Base-by-base conservation (phyloP, 1,140 invertebrate species). In the Drosophila pseudoananassae region DNA sequence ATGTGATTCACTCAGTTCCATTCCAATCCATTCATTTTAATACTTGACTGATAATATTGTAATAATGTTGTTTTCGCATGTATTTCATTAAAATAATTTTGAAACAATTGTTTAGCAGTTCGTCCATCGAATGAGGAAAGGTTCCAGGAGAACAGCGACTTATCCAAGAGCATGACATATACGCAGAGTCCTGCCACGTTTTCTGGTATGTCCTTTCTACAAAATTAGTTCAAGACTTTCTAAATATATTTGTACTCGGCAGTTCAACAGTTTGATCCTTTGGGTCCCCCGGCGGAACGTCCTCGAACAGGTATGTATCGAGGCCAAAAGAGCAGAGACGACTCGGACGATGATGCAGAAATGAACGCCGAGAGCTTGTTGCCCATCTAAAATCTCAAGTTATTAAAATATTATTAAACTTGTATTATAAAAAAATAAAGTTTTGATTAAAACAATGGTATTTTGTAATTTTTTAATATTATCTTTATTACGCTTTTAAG, bases 291-390 rank as follows among this genome's bases (percentile, higher is more conserved):
- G 29, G 94, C 95, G 60, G 93, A 94, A 55, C 93, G 97, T 60
- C 97, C 97, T 1, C 96, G 96, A 91, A 98, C 97, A 5, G 91
- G 91, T 12, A 95, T 94, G 33, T 93, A 93, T 29, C 93, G 93
- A 31, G 94, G 93, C 85, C 93, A 93, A 55, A 81, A 93, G 29
- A 92, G 93, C 72, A 96, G 96, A 54, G 96, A 97, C 63, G 96
- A 97, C 58, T 96, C 97, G 71, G 97, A 97, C 10, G 96, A 96
- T 20, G 96, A 97, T 71, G 75, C 74, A 0, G 96, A 97, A 91
- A 92, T 98, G 38, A 92, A 97, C 15, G 96, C 96, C 6, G 96
- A 97, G 75, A 96, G 97, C 90, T 92, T 98, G 38, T 91, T 98
- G 80, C 97, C 97, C n/a, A 89, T 92, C 50, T 92, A 76, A 70